Percentiles rank a stretch among this genome's conserved stretches.
Conservation (phyloP, 1,140 invertebrate genomes). For the Rhynchophorus ferrugineus region DNA sequence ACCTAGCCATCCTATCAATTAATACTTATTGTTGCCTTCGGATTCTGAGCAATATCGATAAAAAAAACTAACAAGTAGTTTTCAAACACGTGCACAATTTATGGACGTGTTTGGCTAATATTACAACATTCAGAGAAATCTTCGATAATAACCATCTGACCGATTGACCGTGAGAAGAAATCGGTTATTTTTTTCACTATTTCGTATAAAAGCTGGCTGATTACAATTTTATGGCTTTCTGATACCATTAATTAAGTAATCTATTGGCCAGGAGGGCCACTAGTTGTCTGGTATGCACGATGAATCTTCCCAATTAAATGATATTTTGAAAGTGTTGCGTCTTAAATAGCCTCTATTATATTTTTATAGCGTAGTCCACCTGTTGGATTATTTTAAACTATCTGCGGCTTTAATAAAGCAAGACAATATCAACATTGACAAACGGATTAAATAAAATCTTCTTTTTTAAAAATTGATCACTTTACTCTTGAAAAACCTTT, state of each 20-base stretch:
- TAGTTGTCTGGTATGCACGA: no score
- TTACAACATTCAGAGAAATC: slow-evolving; percentile 26
- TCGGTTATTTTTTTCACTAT: slow-evolving; percentile 3
- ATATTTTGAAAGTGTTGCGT: no score
- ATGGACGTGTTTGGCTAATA: slow-evolving; percentile 26
- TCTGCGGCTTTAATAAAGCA: no score
- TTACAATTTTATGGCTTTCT: slow-evolving; percentile 16
- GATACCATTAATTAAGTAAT: slow-evolving; percentile 7
- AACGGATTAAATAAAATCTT: no score
- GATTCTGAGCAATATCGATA: slow-evolving; percentile 18
- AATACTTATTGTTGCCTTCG: slow-evolving; percentile 25
- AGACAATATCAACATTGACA: no score
- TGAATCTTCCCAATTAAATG: no score
- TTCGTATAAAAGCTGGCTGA: slow-evolving; percentile 19
- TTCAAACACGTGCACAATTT: slow-evolving; percentile 28
- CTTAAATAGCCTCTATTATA: no score
- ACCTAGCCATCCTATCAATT: slow-evolving; percentile 14
- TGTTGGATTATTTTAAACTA: no score
- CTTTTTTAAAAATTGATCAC: no score
- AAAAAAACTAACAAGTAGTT: slow-evolving; percentile 16
- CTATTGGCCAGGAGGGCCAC: no score
- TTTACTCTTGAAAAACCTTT: no score
- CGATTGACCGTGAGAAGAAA: slow-evolving; percentile 22
- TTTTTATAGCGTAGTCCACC: no score
- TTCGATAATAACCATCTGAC: slow-evolving; percentile 20